These are phyloP conservation scores for Sphinx pinastri DNA, from an alignment of 2,888 invertebrate species.

Conservation along the genomic window DNA sequence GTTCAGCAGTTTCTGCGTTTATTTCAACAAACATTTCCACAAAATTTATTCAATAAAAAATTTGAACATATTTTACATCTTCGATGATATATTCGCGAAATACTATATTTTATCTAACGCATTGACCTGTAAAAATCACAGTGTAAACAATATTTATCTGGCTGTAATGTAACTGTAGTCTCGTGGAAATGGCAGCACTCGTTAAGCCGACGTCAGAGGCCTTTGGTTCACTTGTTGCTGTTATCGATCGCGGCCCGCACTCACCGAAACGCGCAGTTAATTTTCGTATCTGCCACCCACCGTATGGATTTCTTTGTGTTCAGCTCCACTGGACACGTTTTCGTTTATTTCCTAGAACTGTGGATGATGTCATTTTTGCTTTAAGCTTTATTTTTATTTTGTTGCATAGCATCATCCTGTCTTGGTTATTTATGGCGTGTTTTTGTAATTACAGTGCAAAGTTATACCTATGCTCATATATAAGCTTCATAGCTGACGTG, in stretches of 20 bases:
- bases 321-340: background rate
- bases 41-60: no score
- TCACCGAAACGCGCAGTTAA: conserved; percentile 57
- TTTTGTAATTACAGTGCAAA: no score
- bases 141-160: conserved; percentile 21
- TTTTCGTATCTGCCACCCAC: conserved; percentile 56
- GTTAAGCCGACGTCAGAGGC: conserved; percentile 30
- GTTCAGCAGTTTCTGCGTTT: no score
- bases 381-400: background rate
- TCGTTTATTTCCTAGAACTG: background rate
- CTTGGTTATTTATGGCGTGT: background rate
- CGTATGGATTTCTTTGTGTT: conserved; percentile 47
- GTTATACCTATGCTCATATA: no score
- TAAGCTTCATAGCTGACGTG: no score
- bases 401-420: background rate
- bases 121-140: conserved; percentile 3
- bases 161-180: conserved; percentile 25
- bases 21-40: no score
- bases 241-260: conserved; percentile 58
- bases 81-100: no score
- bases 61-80: no score
- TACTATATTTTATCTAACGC: background rate
- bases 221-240: conserved; percentile 63
- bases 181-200: conserved; percentile 37
- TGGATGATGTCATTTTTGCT: background rate